Percentiles rank a stretch among this genome's conserved stretches.
Conservation (phyloP, 2,797 vertebrate genomes). For the Jordanella pulchra region DNA sequence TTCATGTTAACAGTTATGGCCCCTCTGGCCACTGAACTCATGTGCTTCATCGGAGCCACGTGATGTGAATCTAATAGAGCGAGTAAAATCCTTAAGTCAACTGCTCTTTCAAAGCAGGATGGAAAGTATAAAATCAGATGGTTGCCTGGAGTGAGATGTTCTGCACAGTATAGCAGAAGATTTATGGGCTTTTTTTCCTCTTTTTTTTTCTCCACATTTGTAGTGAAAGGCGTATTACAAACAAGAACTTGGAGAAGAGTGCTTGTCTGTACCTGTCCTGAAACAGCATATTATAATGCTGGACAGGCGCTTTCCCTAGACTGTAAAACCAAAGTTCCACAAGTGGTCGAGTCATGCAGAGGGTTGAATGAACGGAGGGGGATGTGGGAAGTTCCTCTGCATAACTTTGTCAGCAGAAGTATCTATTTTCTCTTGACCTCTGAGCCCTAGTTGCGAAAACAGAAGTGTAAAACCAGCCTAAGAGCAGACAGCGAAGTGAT, state of each 20-base stretch:
- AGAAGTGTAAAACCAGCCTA: constrained; percentile 68
- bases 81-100: constrained; percentile 44
- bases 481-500: constrained; percentile 36
- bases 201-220: constrained; percentile 19
- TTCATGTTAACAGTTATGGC: constrained; percentile 20
- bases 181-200: constrained; percentile 41
- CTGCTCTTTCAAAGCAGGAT: constrained; percentile 27
- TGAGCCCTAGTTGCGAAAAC: constrained; percentile 54
- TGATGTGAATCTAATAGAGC: constrained; percentile 46
- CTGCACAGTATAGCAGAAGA: constrained; percentile 21
- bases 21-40: constrained; percentile 40
- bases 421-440: constrained; percentile 61
- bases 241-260: constrained; percentile 37
- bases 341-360: constrained; percentile 36
- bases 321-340: constrained; percentile 36
- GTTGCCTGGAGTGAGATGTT: constrained; percentile 38
- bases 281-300: constrained; percentile 44
- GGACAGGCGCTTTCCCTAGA: constrained; percentile 36
- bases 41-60: constrained; percentile 42
- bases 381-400: constrained; percentile 46
- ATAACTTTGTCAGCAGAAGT: constrained; percentile 64
- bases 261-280: constrained; percentile 41
- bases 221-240: constrained; percentile 34
- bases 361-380: constrained; percentile 31
- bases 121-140: constrained; percentile 41